These are phyloP conservation scores for Achatina immaculata DNA, from an alignment of 1,140 invertebrate species.

Conservation along the genomic window DNA sequence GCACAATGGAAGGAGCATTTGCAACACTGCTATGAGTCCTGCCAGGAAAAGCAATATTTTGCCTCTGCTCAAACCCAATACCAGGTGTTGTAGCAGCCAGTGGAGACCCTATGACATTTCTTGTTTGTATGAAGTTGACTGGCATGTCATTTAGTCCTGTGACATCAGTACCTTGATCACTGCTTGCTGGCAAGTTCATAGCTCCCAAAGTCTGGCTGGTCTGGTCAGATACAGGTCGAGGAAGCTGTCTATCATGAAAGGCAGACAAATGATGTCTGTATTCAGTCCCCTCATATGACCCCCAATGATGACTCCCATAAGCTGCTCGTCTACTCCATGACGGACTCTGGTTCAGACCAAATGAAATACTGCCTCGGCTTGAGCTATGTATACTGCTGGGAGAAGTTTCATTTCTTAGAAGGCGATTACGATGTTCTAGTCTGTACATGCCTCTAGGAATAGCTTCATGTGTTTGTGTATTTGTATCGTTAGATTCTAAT, in stretches of 20 bases:
- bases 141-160: slow-evolving; percentile 29
- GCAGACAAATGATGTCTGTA: slow-evolving; percentile 1
- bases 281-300: background rate
- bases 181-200: slow-evolving; percentile 40
- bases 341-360: background rate
- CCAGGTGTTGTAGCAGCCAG: background rate
- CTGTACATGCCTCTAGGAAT: background rate
- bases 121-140: background rate
- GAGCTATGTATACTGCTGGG: no score
- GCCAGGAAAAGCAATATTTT: background rate
- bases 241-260: background rate
- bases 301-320: background rate
- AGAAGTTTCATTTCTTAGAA: background rate
- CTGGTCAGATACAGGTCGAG: slow-evolving; percentile 35
- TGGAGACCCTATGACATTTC: background rate
- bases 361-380: background rate
- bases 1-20: background rate
- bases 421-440: background rate
- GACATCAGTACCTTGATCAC: slow-evolving; percentile 50
- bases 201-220: slow-evolving; percentile 46
- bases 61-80: background rate
- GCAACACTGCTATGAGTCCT: background rate
- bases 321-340: background rate
- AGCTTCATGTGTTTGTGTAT: background rate
- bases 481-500: background rate